These are phyloP conservation scores for Agrotis ipsilon DNA, from an alignment of 2,888 invertebrate genomes.

Conservation along the genomic window DNA sequence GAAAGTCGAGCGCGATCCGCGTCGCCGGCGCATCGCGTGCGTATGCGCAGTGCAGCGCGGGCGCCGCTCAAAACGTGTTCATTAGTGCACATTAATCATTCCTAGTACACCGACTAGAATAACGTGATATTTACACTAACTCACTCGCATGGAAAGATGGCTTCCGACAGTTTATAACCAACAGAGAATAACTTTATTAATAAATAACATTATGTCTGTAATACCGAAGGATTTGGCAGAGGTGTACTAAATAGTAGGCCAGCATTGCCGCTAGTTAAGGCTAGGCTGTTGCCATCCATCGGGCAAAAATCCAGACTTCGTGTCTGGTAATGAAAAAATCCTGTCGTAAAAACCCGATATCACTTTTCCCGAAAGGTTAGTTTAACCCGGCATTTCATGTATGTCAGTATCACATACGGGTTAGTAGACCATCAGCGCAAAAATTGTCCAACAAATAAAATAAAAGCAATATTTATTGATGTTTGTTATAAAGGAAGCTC, in stretches of 20 bases:
- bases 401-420: not conserved
- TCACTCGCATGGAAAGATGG: constrained; percentile 53
- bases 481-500: constrained; percentile 38
- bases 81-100: constrained; percentile 74
- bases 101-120: constrained; percentile 55
- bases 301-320: not conserved
- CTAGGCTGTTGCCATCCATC: not conserved
- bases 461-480: constrained; percentile 15
- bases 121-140: constrained; percentile 61
- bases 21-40: constrained; percentile 41
- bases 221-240: not conserved
- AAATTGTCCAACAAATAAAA: constrained; percentile 34
- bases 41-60: constrained; percentile 3
- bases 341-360: not conserved
- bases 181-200: not conserved
- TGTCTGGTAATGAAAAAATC: not conserved
- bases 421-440: not conserved
- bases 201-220: not conserved
- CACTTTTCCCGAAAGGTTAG: not conserved
- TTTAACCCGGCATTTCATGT: not conserved
- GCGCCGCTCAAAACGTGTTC: constrained; percentile 64
- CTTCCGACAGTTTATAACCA: constrained; percentile 58
- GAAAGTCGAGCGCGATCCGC: constrained; percentile 54
- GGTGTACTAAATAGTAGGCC: not conserved
- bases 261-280: not conserved